These are phyloP conservation scores for Platichthys flesus DNA, from an alignment of 2,113 vertebrate species.

Conservation along the genomic window DNA sequence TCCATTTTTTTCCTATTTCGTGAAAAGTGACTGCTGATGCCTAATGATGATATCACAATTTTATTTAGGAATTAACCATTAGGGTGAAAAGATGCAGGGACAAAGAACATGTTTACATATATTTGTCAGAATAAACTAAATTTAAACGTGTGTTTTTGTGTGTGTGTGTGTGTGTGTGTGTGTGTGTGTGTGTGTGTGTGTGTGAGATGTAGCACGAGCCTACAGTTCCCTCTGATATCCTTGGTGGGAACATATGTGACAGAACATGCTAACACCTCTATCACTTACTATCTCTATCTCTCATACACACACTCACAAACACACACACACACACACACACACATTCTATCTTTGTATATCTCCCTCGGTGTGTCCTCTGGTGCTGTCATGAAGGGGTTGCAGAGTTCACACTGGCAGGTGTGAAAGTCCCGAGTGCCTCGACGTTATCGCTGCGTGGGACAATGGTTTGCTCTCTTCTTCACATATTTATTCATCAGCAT, in stretches of 20 bases:
- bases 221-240: slow-evolving; percentile 9
- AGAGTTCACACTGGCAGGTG: slow-evolving; percentile 55
- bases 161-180: slow-evolving; percentile 3
- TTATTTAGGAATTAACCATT: too few species aligned
- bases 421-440: slow-evolving; percentile 44
- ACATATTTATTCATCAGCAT: slow-evolving; percentile 39
- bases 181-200: slow-evolving; percentile 4
- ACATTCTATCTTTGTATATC: background rate
- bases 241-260: slow-evolving; percentile 48
- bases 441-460: slow-evolving; percentile 10
- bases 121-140: too few species aligned
- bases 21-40: slow-evolving; percentile 4
- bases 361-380: background rate
- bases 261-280: slow-evolving; percentile 37
- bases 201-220: slow-evolving; percentile 10
- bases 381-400: slow-evolving; percentile 29
- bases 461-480: slow-evolving; percentile 19
- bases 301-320: background rate
- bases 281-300: too few species aligned
- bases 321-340: background rate
- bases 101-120: too few species aligned
- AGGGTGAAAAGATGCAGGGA: too few species aligned
- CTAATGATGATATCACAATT: slow-evolving; percentile 21
- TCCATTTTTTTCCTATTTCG: background rate
- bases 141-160: background rate